A percentile compares a stretch with the other conserved stretches of the same genome.
phyloP scores from a whole-genome alignment of 2,888 invertebrate genomes.

The Pyrrhia umbra region DNA sequence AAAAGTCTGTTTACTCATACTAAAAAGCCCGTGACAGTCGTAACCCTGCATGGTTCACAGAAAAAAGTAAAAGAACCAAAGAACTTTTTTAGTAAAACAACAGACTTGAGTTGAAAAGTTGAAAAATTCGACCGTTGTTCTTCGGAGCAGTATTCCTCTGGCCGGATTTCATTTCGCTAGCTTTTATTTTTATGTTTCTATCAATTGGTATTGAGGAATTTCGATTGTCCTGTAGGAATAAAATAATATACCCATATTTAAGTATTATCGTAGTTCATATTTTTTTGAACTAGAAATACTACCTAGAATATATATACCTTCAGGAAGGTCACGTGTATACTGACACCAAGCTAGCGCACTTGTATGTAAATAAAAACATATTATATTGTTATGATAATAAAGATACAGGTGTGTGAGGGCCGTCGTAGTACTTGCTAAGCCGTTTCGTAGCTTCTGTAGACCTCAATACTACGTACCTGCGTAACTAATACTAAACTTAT shows the following conservation, averaged over 20 bases:
- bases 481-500: neutral
- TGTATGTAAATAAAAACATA: slow-evolving; percentile 30
- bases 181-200: slow-evolving; percentile 55
- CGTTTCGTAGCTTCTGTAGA: slow-evolving; percentile 25
- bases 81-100: slow-evolving; percentile 53
- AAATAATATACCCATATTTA: slow-evolving; percentile 3
- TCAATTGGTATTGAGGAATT: slow-evolving; percentile 28
- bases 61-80: slow-evolving; percentile 26
- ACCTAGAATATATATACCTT: slow-evolving; percentile 22
- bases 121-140: slow-evolving; percentile 56
- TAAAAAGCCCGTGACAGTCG: slow-evolving; percentile 23
- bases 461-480: slow-evolving; percentile 25
- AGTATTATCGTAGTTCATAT: neutral
- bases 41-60: slow-evolving; percentile 29
- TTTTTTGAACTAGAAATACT: slow-evolving; percentile 11
- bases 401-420: slow-evolving; percentile 16
- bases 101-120: slow-evolving; percentile 49
- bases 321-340: slow-evolving; percentile 29
- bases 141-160: slow-evolving; percentile 46
- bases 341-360: slow-evolving; percentile 7
- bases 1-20: slow-evolving; percentile 14
- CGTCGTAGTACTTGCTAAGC: slow-evolving; percentile 41
- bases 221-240: neutral
- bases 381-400: slow-evolving; percentile 2
- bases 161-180: slow-evolving; percentile 52